Evolutionary conservation across 1,140 invertebrate species (phyloP), one percentile per base, ranked within the genome.

Genomic region (Mizuhopecten yessoensis): DNA sequence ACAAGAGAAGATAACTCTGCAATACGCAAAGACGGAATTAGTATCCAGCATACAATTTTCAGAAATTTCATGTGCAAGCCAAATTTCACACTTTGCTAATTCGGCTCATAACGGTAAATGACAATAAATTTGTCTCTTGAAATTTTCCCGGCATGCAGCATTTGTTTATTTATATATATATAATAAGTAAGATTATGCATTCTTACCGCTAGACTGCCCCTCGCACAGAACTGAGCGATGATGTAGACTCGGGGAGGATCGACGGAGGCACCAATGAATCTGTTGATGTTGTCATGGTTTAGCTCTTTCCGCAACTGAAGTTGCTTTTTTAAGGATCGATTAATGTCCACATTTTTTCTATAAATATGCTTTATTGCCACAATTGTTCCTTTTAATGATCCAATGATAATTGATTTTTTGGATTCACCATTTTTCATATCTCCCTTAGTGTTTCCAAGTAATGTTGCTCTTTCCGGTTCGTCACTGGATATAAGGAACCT

Each of bases 251-350:
- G 98, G 0, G 95, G 95, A 0, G 98, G 97, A 93, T 99, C 98
- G 7, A 99, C 98, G 95, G 98, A 98, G 75, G 99, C 99, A 91
- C 99, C 99, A 96, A 99, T 98, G 97, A 99, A 99, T 87, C 98
- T 98, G 97, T 99, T 99, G 89, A 99, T 98, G 97, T 99, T 99
- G 95, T 99, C 98, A 94, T 99, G 98, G 34, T 98, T 97, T 34
- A 99, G 96, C 96, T 99, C 98, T 90, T 98, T 97, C 97, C 99
- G 97, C 98, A 98, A 97, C 97, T 99, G 99, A 98, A 99, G 99
- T 97, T 99, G 99, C 96, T 99, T 99, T 98, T 99, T 99, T 89
- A 98, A 98, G 90, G 98, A 98, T 86, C 99, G 97, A 0, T 98
- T 98, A 89, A 99, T 98, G 94, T 99, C 99, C 33, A 99, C 98